Evolutionary conservation across 1,140 invertebrate genomes (phyloP).

Genomic region (Paraescarpia echinospica): DNA sequence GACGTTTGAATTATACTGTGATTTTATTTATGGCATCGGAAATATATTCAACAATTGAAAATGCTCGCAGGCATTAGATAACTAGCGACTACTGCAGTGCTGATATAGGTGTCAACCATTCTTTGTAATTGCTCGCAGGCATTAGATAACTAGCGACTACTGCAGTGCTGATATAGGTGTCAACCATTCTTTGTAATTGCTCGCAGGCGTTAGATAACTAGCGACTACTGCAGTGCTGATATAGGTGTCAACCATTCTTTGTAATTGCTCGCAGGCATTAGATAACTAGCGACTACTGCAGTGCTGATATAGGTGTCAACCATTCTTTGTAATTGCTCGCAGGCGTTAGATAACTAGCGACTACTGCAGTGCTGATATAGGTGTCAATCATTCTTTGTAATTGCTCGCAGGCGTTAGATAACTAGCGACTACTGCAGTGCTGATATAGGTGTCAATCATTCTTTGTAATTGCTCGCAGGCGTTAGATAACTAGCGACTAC

Average conservation of each 20-base stretch:
- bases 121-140: background rate
- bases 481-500: background rate
- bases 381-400: too few relatives aligned
- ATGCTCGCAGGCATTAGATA: background rate
- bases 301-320: too few relatives aligned
- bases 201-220: background rate
- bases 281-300: background rate
- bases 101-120: too few relatives aligned
- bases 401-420: background rate
- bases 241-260: too few relatives aligned
- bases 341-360: background rate
- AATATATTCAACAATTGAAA: background rate
- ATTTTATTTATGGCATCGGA: background rate
- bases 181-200: background rate
- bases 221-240: background rate
- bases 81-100: background rate
- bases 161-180: background rate
- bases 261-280: background rate
- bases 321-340: background rate
- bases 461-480: background rate
- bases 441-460: too few relatives aligned
- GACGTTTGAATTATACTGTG: background rate
- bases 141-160: background rate
- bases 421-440: background rate
- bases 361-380: background rate